These are phyloP conservation scores for Byasa hedistus DNA, from an alignment of 2,888 invertebrate species.

Conservation along the genomic window DNA sequence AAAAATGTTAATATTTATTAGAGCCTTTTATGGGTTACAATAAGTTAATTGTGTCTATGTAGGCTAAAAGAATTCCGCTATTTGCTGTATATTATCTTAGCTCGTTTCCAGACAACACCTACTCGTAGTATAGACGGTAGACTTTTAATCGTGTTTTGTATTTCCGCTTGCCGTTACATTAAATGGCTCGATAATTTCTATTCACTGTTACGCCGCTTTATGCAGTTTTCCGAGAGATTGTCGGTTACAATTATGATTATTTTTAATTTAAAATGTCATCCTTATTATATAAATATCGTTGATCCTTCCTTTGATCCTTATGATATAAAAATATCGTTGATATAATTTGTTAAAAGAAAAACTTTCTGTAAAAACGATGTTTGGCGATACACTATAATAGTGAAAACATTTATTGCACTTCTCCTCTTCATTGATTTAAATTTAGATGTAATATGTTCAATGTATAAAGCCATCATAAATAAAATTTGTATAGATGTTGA, in stretches of 20 bases:
- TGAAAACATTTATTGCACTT: neutral
- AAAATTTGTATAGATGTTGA: slow-evolving; percentile 8
- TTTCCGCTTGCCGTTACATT: slow-evolving; percentile 10
- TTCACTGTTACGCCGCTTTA: neutral
- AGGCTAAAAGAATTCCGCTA: slow-evolving; percentile 24
- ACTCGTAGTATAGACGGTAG: neutral
- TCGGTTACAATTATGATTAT: neutral
- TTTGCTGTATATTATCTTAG: slow-evolving; percentile 9
- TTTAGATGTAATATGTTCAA: neutral
- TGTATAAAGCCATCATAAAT: slow-evolving; percentile 9
- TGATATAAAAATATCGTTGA: too few relatives aligned
- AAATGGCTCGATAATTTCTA: neutral
- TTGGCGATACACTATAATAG: neutral
- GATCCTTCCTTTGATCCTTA: too few relatives aligned
- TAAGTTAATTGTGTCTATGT: slow-evolving; percentile 21
- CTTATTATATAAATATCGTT: too few relatives aligned
- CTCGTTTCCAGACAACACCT: slow-evolving; percentile 8
- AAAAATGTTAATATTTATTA: slow-evolving; percentile 9
- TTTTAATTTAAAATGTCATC: neutral
- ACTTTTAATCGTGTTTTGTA: slow-evolving; percentile 7
- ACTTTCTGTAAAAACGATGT: neutral
- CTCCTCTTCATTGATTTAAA: neutral
- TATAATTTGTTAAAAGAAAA: neutral
- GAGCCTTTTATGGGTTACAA: slow-evolving; percentile 17
- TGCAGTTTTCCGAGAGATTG: neutral